Conservation (phyloP, 1,140 invertebrate genomes). For the Temnothorax curvispinosus region DNA sequence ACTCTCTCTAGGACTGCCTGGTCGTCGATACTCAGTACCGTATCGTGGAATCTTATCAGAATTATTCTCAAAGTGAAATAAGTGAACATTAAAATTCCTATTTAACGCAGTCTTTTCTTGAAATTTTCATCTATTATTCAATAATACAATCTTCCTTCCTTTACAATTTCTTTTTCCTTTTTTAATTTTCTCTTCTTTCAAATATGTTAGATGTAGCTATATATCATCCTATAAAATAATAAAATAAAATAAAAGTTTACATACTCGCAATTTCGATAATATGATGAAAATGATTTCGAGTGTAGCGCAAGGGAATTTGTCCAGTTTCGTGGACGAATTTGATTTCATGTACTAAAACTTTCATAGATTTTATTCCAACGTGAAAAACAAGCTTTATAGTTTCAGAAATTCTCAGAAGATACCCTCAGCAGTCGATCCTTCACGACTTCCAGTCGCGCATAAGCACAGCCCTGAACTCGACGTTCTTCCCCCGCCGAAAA, state of each 20-base stretch:
- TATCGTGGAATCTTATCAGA: slow-evolving; percentile 1
- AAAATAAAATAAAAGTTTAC: background rate
- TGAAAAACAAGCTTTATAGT: background rate
- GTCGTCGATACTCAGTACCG: slow-evolving; percentile 36
- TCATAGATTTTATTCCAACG: background rate
- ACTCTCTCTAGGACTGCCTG: slow-evolving; percentile 35
- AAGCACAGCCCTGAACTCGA: slow-evolving; percentile 58
- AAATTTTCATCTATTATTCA: background rate
- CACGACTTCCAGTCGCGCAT: slow-evolving; percentile 3
- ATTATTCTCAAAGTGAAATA: background rate
- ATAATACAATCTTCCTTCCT: background rate
- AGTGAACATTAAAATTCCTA: background rate
- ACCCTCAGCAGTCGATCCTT: slow-evolving; percentile 6
- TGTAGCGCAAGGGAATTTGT: background rate
- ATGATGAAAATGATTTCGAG: background rate
- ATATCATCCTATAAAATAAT: background rate
- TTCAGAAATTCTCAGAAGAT: background rate
- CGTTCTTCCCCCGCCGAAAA: slow-evolving; percentile 51
- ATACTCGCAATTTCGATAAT: background rate
- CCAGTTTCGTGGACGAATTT: background rate
- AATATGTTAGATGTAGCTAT: too few relatives aligned
- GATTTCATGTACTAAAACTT: slow-evolving; percentile 5
- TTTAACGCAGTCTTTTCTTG: background rate
- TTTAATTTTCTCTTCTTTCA: background rate
- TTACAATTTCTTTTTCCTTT: background rate